Percentiles rank a stretch among this genome's conserved stretches.
Conservation (phyloP, 2,113 vertebrate species). For the Progne subis region DNA sequence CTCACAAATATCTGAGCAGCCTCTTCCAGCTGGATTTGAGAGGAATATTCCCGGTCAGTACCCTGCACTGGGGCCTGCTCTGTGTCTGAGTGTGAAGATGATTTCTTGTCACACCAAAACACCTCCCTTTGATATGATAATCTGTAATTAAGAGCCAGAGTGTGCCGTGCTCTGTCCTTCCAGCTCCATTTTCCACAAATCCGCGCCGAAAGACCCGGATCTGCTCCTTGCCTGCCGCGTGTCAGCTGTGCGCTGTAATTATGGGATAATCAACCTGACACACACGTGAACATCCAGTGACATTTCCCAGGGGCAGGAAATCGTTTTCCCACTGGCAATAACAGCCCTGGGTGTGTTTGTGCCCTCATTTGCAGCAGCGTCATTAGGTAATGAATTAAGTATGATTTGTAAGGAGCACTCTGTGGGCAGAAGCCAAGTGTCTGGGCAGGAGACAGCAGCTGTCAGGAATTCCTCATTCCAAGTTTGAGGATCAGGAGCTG, state of each 20-base stretch:
- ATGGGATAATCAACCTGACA: not conserved
- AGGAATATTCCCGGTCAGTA: not conserved
- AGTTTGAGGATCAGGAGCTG: not conserved
- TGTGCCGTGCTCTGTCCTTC: not conserved
- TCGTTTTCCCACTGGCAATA: not conserved
- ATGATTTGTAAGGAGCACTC: not conserved
- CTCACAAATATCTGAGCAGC: not conserved
- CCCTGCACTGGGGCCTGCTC: rapidly evolving
- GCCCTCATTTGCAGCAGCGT: not conserved
- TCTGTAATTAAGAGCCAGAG: not conserved
- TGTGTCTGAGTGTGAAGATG: not conserved
- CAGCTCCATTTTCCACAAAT: not conserved
- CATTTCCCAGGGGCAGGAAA: not conserved
- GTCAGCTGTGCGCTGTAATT: not conserved
- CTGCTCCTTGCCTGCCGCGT: not conserved
- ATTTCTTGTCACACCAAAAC: not conserved
- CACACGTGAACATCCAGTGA: not conserved
- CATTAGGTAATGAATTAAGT: not conserved
- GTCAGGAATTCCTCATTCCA: not conserved
- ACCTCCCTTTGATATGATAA: not conserved
- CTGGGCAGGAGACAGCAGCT: not conserved
- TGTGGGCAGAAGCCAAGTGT: not conserved
- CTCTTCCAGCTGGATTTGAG: not conserved
- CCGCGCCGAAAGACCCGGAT: rapidly evolving
- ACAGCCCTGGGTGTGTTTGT: not conserved